phyloP scores from a whole-genome alignment of 2,888 invertebrate species.

The Andricus curvator region DNA sequence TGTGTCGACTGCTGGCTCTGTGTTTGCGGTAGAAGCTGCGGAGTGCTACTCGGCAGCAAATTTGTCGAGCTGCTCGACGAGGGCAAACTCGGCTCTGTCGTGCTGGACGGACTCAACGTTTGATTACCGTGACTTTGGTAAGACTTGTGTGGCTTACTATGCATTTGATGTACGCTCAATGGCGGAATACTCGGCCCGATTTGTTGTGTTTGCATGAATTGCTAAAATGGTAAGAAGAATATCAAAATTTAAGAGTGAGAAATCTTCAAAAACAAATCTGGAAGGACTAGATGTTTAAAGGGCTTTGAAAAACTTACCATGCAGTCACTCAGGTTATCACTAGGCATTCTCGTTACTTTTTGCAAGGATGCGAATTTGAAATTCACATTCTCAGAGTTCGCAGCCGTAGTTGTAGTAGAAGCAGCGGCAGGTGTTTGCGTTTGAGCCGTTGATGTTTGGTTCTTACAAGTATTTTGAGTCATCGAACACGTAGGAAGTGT shows the following conservation, averaged over 20 bases:
- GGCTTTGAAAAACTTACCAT: constrained; percentile 59
- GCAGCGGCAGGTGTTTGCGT: constrained; percentile 71
- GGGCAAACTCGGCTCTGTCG: constrained; percentile 67
- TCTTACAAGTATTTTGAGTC: constrained; percentile 68
- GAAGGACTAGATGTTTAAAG: background rate
- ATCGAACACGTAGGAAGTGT: constrained; percentile 66
- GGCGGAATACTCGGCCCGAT: constrained; percentile 50
- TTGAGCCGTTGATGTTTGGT: constrained; percentile 74
- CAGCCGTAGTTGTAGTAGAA: constrained; percentile 55
- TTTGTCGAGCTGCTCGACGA: constrained; percentile 56
- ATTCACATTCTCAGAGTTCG: constrained; percentile 65
- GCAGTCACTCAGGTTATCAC: constrained; percentile 64
- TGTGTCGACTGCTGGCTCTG: constrained; percentile 71
- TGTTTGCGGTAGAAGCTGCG: constrained; percentile 57
- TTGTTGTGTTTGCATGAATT: constrained; percentile 49
- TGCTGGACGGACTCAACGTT: constrained; percentile 73
- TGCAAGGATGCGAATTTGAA: constrained; percentile 60
- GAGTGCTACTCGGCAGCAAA: constrained; percentile 57
- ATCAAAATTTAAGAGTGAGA: background rate
- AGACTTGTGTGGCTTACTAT: constrained; percentile 57
- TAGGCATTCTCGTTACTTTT: constrained; percentile 60
- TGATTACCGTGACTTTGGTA: constrained; percentile 63
- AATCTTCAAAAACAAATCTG: background rate
- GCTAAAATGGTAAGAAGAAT: background rate
- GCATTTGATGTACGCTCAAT: constrained; percentile 62